phyloP scores from a whole-genome alignment of 2,113 vertebrate genomes.

The Sprattus sprattus region DNA sequence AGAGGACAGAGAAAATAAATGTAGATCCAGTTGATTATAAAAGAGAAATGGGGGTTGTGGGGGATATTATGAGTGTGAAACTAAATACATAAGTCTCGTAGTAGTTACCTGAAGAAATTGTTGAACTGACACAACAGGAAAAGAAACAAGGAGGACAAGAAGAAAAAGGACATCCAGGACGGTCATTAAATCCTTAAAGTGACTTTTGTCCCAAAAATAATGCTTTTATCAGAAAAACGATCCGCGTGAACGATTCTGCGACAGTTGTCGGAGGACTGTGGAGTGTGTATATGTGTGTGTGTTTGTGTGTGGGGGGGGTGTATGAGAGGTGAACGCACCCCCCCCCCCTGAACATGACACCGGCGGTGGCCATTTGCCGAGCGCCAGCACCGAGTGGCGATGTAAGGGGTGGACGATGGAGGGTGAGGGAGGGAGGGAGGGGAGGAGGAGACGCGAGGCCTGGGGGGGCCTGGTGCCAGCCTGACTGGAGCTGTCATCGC shows the following conservation, averaged over 20 bases:
- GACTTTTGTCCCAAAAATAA: conserved; percentile 80
- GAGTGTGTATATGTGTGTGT: background rate
- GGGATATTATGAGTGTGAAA: conserved; percentile 39
- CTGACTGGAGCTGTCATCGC: conserved; percentile 92
- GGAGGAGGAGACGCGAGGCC: conserved; percentile 57
- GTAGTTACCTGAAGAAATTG: conserved; percentile 53
- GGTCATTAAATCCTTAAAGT: conserved; percentile 70
- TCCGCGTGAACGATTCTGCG: conserved; percentile 73
- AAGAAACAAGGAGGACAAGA: conserved; percentile 46
- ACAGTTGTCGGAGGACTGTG: conserved; percentile 62
- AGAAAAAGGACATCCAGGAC: conserved; percentile 41
- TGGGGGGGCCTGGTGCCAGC: conserved; percentile 82
- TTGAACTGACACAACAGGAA: conserved; percentile 51
- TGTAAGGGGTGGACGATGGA: conserved; percentile 44
- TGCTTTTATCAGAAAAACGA: conserved; percentile 82
- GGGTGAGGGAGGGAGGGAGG: conserved; percentile 63
- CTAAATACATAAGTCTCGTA: conserved; percentile 40
- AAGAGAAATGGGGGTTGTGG: conserved; percentile 44
- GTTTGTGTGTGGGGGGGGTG: conserved; percentile 66
- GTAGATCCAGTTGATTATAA: conserved; percentile 12
- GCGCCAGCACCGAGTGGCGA: conserved; percentile 74
- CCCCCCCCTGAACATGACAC: conserved; percentile 85
- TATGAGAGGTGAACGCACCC: conserved; percentile 69
- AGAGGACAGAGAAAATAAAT: background rate
- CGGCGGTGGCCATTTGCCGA: conserved; percentile 79